These are phyloP conservation scores for Larimichthys polyactis DNA, from an alignment of 2,113 vertebrate species.

Conservation along the genomic window DNA sequence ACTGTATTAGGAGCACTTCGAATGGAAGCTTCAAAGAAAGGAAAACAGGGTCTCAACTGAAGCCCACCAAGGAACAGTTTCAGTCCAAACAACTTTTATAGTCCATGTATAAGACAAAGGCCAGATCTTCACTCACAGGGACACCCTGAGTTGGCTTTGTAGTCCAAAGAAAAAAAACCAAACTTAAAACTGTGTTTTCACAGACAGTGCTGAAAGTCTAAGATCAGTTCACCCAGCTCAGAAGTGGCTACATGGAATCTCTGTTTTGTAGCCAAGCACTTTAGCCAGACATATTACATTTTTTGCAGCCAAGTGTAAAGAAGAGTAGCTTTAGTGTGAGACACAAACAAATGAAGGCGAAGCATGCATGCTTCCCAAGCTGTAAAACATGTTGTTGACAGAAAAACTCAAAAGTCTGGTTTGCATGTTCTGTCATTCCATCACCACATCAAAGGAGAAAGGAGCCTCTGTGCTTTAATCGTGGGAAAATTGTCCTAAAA, in stretches of 20 bases:
- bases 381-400: conserved; percentile 75
- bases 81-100: conserved; percentile 3
- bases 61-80: conserved; percentile 10
- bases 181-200: neutral
- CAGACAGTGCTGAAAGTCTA: neutral
- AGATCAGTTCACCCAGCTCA: neutral
- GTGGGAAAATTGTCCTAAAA: conserved; percentile 74
- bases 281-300: neutral
- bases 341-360: conserved; percentile 48
- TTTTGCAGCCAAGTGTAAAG: conserved; percentile 12
- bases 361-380: conserved; percentile 53
- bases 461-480: conserved; percentile 59
- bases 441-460: conserved; percentile 64
- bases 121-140: neutral
- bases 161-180: neutral
- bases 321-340: conserved; percentile 10
- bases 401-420: conserved; percentile 48
- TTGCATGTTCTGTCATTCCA: conserved; percentile 67
- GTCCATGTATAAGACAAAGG: neutral
- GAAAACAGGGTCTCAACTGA: conserved; percentile 5
- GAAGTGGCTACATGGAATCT: neutral
- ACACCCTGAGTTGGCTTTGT: conserved; percentile 7
- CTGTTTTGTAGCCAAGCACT: neutral
- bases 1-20: conserved; percentile 7
- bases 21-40: conserved; percentile 25